phyloP scores from a whole-genome alignment of 2,113 vertebrate genomes.

The Sinocyclocheilus grahami region DNA sequence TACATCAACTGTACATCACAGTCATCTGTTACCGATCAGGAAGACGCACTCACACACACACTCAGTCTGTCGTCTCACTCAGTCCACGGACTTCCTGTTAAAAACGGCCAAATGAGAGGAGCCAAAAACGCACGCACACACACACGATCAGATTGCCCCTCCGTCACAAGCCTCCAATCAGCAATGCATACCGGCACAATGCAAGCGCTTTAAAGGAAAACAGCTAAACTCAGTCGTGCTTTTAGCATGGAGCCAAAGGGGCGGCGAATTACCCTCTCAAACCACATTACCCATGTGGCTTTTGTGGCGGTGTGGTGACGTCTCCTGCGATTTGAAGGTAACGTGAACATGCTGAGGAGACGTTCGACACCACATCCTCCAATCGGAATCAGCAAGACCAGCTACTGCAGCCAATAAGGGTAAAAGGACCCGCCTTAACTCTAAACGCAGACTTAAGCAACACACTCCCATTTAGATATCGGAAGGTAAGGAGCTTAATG shows the following conservation, averaged over 20 bases:
- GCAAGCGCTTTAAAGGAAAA: conserved; percentile 43
- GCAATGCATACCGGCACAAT: conserved; percentile 49
- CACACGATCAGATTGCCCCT: conserved; percentile 56
- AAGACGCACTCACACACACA: conserved; percentile 24
- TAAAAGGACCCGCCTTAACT: conserved; percentile 77
- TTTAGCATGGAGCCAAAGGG: background rate
- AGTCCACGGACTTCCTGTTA: conserved; percentile 74
- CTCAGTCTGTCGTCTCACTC: background rate
- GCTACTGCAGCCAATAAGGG: conserved; percentile 75
- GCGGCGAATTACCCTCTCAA: conserved; percentile 41
- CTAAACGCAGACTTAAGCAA: conserved; percentile 62
- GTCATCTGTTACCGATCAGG: conserved; percentile 77
- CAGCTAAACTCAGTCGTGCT: conserved; percentile 46
- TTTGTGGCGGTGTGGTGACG: conserved; percentile 42
- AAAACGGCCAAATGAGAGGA: conserved; percentile 68
- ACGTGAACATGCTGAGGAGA: conserved; percentile 61
- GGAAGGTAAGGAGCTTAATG: background rate
- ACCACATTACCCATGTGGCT: conserved; percentile 53
- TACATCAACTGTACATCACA: conserved; percentile 94
- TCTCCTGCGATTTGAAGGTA: conserved; percentile 21
- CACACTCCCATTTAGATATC: conserved; percentile 28
- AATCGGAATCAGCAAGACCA: conserved; percentile 73
- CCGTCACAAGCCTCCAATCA: conserved; percentile 35
- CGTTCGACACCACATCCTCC: conserved; percentile 72
- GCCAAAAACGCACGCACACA: conserved; percentile 65